Conservation (phyloP, 2,888 invertebrate genomes). For the Ceramica pisi region DNA sequence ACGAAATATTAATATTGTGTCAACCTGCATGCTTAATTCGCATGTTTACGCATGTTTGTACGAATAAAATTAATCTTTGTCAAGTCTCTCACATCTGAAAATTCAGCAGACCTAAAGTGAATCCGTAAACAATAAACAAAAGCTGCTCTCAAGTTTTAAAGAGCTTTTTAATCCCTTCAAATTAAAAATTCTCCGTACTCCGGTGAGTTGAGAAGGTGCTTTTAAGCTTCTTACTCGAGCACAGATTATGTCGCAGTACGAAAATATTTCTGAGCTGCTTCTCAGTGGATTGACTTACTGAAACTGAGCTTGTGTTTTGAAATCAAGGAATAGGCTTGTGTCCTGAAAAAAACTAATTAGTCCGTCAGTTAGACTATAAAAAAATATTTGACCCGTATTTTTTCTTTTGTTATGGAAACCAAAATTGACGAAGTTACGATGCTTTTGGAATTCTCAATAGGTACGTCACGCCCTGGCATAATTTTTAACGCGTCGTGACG, state of each 20-base stretch:
- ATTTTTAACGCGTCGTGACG: no score
- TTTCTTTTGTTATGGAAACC: no score
- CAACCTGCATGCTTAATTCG: no score
- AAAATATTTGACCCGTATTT: no score
- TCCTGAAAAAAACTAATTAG: no score
- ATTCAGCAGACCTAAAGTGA: conserved; percentile 9
- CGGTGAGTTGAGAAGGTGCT: conserved; percentile 22
- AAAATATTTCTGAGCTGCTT: conserved; percentile 17
- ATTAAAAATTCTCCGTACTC: conserved; percentile 47
- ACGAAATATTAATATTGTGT: no score
- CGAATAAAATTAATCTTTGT: no score
- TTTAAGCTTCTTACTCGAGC: conserved; percentile 33
- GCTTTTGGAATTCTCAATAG: no score
- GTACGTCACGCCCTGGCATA: no score
- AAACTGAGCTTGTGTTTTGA: background rate
- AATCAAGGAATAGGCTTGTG: background rate
- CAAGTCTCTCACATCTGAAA: background rate
- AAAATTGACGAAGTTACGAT: no score
- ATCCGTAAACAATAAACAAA: conserved; percentile 43
- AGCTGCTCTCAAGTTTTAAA: conserved; percentile 26
- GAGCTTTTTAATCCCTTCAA: conserved; percentile 42
- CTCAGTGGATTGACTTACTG: background rate
- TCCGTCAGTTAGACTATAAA: no score
- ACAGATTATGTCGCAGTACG: background rate
- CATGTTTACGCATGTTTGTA: no score